Evolutionary conservation across 2,888 invertebrate species (phyloP).

Genomic region (Cartodere bifasciata): DNA sequence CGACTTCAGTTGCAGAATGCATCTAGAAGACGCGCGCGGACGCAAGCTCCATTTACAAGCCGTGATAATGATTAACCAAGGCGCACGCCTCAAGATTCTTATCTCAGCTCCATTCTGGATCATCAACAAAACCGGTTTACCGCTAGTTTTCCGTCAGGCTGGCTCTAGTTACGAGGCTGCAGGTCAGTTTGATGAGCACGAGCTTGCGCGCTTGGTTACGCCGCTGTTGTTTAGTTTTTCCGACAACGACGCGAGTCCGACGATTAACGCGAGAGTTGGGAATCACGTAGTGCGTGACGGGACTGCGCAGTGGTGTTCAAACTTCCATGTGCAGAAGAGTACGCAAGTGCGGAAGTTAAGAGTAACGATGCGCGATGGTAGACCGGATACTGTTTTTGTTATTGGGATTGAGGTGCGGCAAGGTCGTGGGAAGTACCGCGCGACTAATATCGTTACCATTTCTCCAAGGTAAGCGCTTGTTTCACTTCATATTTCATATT

Average conservation of each 20-base stretch:
- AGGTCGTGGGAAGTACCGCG: constrained; percentile 79
- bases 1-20: constrained; percentile 37
- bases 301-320: constrained; percentile 65
- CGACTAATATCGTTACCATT: constrained; percentile 84
- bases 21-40: constrained; percentile 59
- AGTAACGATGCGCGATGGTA: constrained; percentile 44
- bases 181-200: constrained; percentile 91
- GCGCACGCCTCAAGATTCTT: constrained; percentile 43
- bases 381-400: constrained; percentile 62
- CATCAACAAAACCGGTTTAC: constrained; percentile 89
- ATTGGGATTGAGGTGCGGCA: constrained; percentile 82
- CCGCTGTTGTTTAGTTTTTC: constrained; percentile 90
- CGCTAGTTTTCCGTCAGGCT: constrained; percentile 89
- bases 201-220: constrained; percentile 81
- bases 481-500: too few relatives aligned
- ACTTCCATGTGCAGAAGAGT: constrained; percentile 59
- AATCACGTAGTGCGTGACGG: constrained; percentile 40
- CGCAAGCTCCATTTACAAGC: constrained; percentile 66
- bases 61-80: constrained; percentile 28
- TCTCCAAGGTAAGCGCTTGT: too few relatives aligned
- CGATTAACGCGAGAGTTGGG: constrained; percentile 67
- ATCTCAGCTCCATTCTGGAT: constrained; percentile 88
- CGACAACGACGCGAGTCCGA: constrained; percentile 75
- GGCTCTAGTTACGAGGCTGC: constrained; percentile 63
- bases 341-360: constrained; percentile 39